A percentile compares a stretch with the other conserved stretches of the same genome.
Conservation (phyloP, 2,888 invertebrate species). For the Dolomedes plantarius region DNA sequence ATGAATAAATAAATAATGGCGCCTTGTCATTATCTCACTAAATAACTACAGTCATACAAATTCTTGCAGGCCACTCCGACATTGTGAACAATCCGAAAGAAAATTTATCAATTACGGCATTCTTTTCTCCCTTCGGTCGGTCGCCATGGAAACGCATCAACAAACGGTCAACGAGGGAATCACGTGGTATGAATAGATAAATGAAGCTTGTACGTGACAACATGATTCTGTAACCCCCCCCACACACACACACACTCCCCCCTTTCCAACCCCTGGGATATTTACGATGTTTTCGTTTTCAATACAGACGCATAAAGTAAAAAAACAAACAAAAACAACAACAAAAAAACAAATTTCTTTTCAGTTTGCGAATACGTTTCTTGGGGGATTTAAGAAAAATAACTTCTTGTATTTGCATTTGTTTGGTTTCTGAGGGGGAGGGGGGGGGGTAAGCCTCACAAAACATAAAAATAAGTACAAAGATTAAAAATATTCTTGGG, state of each 20-base stretch:
- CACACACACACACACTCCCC: too few relatives aligned
- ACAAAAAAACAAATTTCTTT: neutral
- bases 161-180: constrained; percentile 68
- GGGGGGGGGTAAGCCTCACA: neutral
- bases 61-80: constrained; percentile 5
- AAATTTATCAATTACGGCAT: constrained; percentile 69
- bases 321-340: too few relatives aligned
- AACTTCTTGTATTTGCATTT: neutral
- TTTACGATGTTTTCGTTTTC: constrained; percentile 24
- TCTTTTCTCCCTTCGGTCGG: constrained; percentile 52
- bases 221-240: constrained; percentile 50
- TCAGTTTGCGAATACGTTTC: neutral
- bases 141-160: constrained; percentile 60
- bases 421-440: neutral
- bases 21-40: too few relatives aligned
- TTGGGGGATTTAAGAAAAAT: neutral
- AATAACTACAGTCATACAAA: neutral
- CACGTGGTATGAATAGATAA: constrained; percentile 68
- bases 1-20: too few relatives aligned
- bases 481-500: too few relatives aligned
- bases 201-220: constrained; percentile 65
- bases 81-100: constrained; percentile 38
- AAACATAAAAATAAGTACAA: neutral
- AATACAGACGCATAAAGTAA: neutral
- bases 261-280: too few relatives aligned